Base-by-base conservation (phyloP, 2,888 invertebrate species). In the Andrena praecox region DNA sequence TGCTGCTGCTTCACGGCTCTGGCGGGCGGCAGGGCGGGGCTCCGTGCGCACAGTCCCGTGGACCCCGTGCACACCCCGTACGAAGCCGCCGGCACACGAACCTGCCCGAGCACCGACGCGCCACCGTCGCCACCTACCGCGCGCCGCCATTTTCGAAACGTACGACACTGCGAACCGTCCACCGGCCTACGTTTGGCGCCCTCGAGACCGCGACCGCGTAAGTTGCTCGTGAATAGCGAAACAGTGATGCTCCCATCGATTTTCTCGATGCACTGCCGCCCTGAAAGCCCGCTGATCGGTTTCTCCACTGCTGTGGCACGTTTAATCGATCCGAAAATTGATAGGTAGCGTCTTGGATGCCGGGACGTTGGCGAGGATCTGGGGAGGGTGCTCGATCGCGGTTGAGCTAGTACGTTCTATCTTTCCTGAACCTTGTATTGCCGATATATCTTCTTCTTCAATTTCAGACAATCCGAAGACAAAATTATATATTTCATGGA, bases 1-100 rank as follows among this genome's bases (percentile, higher is more conserved):
- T 82, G 77, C 89, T 82, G 84, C 89, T 86, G 42, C 42, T 84
- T 83, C 82, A 72, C 81, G 82, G 81, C 85, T 80, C 85, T 83
- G 87, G 91, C 90, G 90, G 89, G 89, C 89, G 89, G 91, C 90
- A 92, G 93, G 93, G 93, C 91, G 93, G 92, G 93, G 93, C 93
- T 93, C 92, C 92, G 90, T 93, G 92, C 84, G 85, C 82, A 80
- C 79, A 91, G 85, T 80, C 85, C 81, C 87, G 93, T 92, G 84
- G 86, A 92, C 93, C 92, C 93, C 93, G 92, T 90, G 56, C 56
- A 78, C 84, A 64, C 48, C 80, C 76, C 86, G 70, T 59, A 59
- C 42, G 78, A 83, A 72, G 62, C 72, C 84, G 85, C 87, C 77
- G 84, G 77, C 66, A 10, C 27, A 72, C 85, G 89, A 83, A 77